Evolutionary conservation across 2,888 invertebrate species (phyloP).

Genomic region (Meteorus colon): DNA sequence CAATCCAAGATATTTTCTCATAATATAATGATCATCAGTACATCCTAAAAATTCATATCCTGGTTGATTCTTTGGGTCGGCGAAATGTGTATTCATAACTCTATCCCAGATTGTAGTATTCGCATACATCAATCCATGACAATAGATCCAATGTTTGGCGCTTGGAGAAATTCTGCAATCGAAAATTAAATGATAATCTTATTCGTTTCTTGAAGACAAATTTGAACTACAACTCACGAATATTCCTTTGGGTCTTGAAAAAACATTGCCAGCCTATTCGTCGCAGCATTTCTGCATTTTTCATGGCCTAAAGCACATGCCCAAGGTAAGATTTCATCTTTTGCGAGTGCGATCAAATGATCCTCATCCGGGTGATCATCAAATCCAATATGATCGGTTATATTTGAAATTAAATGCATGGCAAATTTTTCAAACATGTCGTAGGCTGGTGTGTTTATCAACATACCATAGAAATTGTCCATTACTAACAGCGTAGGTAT

Average conservation of each 20-base stretch:
- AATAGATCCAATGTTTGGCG: constrained; percentile 35
- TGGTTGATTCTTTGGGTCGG: constrained; percentile 24
- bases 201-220: neutral
- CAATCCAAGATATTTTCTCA: constrained; percentile 33
- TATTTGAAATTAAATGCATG: constrained; percentile 72
- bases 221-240: constrained; percentile 8
- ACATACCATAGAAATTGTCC: constrained; percentile 68
- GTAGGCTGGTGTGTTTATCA: constrained; percentile 66
- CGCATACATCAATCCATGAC: constrained; percentile 18
- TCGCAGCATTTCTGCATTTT: constrained; percentile 77
- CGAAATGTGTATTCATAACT: constrained; percentile 31
- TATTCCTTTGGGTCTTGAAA: constrained; percentile 29
- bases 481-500: constrained; percentile 63
- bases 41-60: constrained; percentile 36
- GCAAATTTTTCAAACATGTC: constrained; percentile 62
- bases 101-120: constrained; percentile 38
- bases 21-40: constrained; percentile 35
- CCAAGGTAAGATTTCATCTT: constrained; percentile 78
- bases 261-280: constrained; percentile 67
- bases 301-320: constrained; percentile 80
- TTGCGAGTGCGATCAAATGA: constrained; percentile 77
- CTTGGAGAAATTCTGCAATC: constrained; percentile 10
- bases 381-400: constrained; percentile 76
- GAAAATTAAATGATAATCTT: constrained; percentile 8
- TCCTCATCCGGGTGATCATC: constrained; percentile 73